Evolutionary conservation across 2,888 invertebrate genomes (phyloP).

Genomic region (Rugalucina vietnamica): DNA sequence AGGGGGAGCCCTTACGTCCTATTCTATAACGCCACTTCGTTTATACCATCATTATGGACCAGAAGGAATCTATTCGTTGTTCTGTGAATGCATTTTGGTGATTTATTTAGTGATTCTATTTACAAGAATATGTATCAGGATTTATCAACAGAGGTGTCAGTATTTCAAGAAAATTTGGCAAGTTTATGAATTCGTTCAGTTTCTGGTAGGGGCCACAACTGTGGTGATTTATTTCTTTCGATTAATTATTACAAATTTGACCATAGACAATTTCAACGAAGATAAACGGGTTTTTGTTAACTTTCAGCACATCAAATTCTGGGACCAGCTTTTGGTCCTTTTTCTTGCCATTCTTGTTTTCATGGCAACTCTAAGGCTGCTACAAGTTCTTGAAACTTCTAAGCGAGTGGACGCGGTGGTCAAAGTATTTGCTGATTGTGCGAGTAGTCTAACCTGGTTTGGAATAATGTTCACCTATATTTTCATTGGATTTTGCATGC

Average conservation of each 20-base stretch:
- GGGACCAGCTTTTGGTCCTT: constrained; percentile 67
- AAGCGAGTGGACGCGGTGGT: constrained; percentile 62
- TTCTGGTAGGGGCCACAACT: constrained; percentile 29
- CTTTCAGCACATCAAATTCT: constrained; percentile 67
- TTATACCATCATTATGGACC: constrained; percentile 53
- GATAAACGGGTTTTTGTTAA: constrained; percentile 63
- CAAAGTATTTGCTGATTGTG: constrained; percentile 59
- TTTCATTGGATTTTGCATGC: constrained; percentile 54
- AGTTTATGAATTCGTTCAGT: constrained; percentile 49
- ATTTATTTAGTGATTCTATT: constrained; percentile 46
- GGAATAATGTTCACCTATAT: constrained; percentile 58
- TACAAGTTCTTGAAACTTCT: constrained; percentile 70
- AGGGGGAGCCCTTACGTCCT: constrained; percentile 57
- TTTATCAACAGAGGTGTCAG: constrained; percentile 45
- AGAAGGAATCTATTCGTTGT: constrained; percentile 48
- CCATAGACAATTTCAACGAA: constrained; percentile 55
- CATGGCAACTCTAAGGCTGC: constrained; percentile 66
- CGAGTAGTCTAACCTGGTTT: constrained; percentile 61
- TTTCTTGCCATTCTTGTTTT: constrained; percentile 64
- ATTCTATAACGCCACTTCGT: constrained; percentile 49
- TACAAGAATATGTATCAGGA: constrained; percentile 45
- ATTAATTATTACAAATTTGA: constrained; percentile 38
- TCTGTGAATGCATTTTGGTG: constrained; percentile 60
- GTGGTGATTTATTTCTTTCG: constrained; percentile 52
- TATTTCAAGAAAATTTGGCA: constrained; percentile 62